Evolutionary conservation across 2,113 vertebrate species (phyloP).

Genomic region (Phodopus roborovskii): DNA sequence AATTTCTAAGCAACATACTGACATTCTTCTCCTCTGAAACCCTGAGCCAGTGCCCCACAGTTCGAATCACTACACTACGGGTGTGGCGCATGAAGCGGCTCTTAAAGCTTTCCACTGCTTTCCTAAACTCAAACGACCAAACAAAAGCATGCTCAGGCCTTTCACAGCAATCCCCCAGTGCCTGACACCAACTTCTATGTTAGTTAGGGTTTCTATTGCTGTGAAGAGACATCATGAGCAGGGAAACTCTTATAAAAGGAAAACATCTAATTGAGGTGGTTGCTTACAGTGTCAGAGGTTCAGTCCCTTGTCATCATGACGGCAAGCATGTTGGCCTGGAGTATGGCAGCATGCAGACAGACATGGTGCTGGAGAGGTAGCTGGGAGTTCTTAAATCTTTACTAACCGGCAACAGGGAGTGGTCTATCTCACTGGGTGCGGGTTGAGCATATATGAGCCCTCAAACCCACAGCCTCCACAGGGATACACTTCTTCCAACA

Average conservation of each 20-base stretch:
- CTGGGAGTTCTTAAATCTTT: not conserved
- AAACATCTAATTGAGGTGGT: not conserved
- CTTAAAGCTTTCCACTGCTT: not conserved
- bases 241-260: not conserved
- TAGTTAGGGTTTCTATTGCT: not conserved
- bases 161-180: not conserved
- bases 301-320: not conserved
- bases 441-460: not conserved
- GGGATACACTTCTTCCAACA: not conserved
- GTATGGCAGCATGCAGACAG: not conserved
- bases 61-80: not conserved
- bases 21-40: not conserved
- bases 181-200: not conserved
- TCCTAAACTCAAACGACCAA: not conserved
- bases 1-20: not conserved
- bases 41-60: not conserved
- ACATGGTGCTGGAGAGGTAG: not conserved
- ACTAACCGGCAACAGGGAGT: not conserved
- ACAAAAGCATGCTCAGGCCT: not conserved
- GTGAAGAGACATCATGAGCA: not conserved
- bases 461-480: not conserved
- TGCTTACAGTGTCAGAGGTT: not conserved
- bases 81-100: not conserved
- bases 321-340: no score
- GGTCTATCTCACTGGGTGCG: not conserved